Base-by-base conservation (phyloP, 2,113 vertebrate species). In the Halcyon malimbica region DNA sequence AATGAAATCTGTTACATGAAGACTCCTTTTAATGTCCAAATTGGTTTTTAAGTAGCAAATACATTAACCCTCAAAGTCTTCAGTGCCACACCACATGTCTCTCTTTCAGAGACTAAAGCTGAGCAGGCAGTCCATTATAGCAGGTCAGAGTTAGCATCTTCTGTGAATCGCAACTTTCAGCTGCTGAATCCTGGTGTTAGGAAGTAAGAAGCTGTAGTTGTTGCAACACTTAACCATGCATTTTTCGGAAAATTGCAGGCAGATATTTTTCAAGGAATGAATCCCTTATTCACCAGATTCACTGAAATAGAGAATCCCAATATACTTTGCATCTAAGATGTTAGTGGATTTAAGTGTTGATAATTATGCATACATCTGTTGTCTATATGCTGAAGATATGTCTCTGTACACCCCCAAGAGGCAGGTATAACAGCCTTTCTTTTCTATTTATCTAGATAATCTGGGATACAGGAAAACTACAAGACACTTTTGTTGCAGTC, bases 1-100 rank as follows among this genome's bases (percentile, higher is more conserved):
- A 97, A 95, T 96, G 15, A 97, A 97, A 96, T 94, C 82, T 95
- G 90, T 90, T 97, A 95, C 90, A 94, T 63, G n/a, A 97, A 97
- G 62, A 29, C 17, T 88, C 68, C 77, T 97, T 97, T 97, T 97
- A 94, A 92, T 94, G 75, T 91, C 76, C 93, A 97, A 97, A 98
- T 97, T 97, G 91, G 46, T 85, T 96, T 97, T 97, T 91, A 96
- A 95, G 73, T 86, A 82, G 70, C 88, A 96, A 90, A 94, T 93
- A 54, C 39, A 84, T 88, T 94, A 96, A 81, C 69, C 75, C 56
- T 83, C 51, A 68, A 64, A 91, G 16, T 91, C 65, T 78, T 68
- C 59, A 50, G 11, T 90, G 41, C 25, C 77, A 81, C 42, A 90
- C 21, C 74, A 84, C 3, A 81, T 26, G 1, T 53, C 54, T 95